These are phyloP conservation scores for Cacatua alba DNA, from an alignment of 2,113 vertebrate genomes.

Conservation along the genomic window DNA sequence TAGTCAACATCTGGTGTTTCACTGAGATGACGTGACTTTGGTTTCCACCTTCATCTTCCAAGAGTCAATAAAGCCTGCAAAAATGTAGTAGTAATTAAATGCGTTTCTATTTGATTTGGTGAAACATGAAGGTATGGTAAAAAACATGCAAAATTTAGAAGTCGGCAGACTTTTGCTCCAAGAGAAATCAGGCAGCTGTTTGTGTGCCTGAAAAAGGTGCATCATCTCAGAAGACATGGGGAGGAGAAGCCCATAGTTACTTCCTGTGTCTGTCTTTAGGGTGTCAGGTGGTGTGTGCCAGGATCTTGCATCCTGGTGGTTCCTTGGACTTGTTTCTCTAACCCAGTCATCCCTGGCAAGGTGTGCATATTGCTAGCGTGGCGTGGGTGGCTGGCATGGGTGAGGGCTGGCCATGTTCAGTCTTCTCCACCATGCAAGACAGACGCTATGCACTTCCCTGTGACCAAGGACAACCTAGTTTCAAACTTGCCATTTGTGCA, in stretches of 20 bases:
- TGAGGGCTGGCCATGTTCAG: fast-evolving
- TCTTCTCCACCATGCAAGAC: fast-evolving
- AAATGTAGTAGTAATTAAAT: background rate
- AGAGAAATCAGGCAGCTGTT: background rate
- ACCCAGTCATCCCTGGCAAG: fast-evolving
- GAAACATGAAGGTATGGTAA: background rate
- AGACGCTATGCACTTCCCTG: fast-evolving
- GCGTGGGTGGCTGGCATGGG: fast-evolving
- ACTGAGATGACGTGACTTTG: background rate
- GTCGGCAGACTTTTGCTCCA: background rate
- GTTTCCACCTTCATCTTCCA: background rate
- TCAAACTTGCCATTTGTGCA: fast-evolving
- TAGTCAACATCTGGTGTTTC: background rate
- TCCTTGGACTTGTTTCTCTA: fast-evolving
- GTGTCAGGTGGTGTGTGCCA: fast-evolving
- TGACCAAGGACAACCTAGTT: background rate
- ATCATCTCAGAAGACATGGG: fast-evolving
- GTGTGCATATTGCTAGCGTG: fast-evolving
- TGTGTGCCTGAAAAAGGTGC: background rate
- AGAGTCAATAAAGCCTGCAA: background rate
- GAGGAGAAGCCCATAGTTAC: fast-evolving
- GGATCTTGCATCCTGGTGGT: fast-evolving
- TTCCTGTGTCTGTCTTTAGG: fast-evolving
- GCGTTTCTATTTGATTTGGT: background rate
- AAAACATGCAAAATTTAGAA: background rate